phyloP scores from a whole-genome alignment of 2,888 invertebrate genomes.

The Apotomis betuletana region DNA sequence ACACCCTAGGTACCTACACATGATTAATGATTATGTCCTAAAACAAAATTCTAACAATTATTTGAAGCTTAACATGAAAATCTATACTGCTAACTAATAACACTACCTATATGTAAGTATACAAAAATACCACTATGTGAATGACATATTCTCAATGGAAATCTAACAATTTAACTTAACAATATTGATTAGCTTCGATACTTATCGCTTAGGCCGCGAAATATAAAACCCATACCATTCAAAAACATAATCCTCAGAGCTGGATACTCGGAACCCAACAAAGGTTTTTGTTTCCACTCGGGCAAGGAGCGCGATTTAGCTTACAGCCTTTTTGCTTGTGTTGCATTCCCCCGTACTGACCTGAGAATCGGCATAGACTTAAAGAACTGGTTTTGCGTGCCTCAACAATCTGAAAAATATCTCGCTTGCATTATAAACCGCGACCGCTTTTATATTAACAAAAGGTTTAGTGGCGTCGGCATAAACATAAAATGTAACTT shows the following conservation, averaged over 20 bases:
- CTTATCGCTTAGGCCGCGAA: background rate
- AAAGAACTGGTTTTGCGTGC: constrained; percentile 66
- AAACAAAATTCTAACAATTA: too few species aligned
- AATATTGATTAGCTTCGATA: background rate
- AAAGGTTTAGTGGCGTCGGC: constrained; percentile 40
- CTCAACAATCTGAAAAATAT: constrained; percentile 53
- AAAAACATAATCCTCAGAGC: constrained; percentile 69
- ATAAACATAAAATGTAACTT: constrained; percentile 41
- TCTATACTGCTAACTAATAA: too few species aligned
- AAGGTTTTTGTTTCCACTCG: constrained; percentile 77
- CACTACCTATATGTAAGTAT: too few species aligned
- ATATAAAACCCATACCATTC: constrained; percentile 61
- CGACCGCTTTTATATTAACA: constrained; percentile 42
- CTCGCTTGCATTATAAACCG: constrained; percentile 41
- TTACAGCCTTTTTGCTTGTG: constrained; percentile 68
- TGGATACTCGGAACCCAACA: constrained; percentile 80
- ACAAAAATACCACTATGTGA: too few species aligned
- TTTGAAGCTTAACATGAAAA: too few species aligned
- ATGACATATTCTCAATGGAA: too few species aligned
- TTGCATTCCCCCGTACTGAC: constrained; percentile 78
- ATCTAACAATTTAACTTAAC: too few species aligned
- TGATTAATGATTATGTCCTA: too few species aligned
- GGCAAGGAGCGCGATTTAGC: constrained; percentile 63
- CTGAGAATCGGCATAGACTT: constrained; percentile 65
- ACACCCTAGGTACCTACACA: too few species aligned